Evolutionary conservation across 2,888 invertebrate species (phyloP), one percentile per base, ranked within the genome.

Genomic region (Polydrusus tereticollis): DNA sequence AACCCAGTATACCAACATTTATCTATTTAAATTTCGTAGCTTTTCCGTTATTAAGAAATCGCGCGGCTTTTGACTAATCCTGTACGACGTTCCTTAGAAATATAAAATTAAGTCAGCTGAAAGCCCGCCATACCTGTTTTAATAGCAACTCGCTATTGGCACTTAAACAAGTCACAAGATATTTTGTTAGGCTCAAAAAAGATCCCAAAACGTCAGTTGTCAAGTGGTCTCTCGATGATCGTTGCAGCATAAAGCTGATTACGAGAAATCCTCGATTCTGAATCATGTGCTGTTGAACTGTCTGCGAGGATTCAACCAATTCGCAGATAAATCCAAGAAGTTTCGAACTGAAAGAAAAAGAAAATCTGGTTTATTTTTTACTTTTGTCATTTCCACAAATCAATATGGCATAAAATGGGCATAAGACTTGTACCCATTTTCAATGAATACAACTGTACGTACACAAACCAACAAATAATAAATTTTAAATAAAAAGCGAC

Each of bases 231-330:
- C 96, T 89, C 63, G 93, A 94, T 73, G 95, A 97, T 80, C 96
- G 90, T 86, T 98, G 97, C 81, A 99, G 90, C 92, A 98, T 95
- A 86, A 95, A 97, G 78, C 98, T 97, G 85, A 99, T 97, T 76
- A 99, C 98, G 81, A 99, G 90, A 87, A 99, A 99, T 72, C 99
- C 99, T 80, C 98, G 93, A 86, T 97, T 98, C 86, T 99, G 99
- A 85, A 98, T 95, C 94, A 99, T 97, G 86, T 99, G 99, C 85
- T 99, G 99, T 85, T 99, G 99, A 72, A 99, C 98, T 41, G 97
- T 97, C 83, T 95, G 94, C 79, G 98, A 99, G 47, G 96, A 96
- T 86, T 98, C 97, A 78, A 99, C 95, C 83, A 99, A 89, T 83
- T 98, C 98, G 86, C 98, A 98, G 81, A 99, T 95, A 88, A 99